Base-by-base conservation (phyloP, 2,888 invertebrate genomes). In the Clepsis dumicolana region DNA sequence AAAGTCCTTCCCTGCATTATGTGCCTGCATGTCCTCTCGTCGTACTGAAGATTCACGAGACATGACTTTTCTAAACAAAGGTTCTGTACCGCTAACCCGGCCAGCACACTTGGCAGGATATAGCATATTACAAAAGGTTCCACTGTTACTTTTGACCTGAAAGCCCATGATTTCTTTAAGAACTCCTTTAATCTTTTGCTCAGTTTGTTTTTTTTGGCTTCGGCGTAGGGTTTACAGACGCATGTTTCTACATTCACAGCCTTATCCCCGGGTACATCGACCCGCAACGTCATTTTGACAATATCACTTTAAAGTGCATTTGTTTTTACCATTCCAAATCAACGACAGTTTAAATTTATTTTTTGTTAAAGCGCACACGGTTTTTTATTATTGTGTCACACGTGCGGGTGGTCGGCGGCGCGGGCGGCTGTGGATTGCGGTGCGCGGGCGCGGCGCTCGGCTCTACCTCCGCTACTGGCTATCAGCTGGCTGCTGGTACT, bases 91-190 rank as follows among this genome's bases (percentile, higher is more conserved):
- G 95, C 95, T 52, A 95, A 84, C 32, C 96, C 95, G 0, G 97
- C 96, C 16, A 95, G 86, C 1, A 95, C 95, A 84, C 95, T 95
- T 56, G 96, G 96, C 79, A 96, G 86, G 56, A 96, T 89, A 78
- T 96, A 96, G 79, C 95, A 95, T 63, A 95, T 91, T 62, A 96
- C 89, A 75, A 96, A 95, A 5, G 96, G 96, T 83, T 96, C 96
- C 27, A 96, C 95, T n/a, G 96, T 96, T 38, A 93, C 76, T 82
- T 91, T 90, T 12, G 90, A 84, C 80, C 87, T 85, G 72, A 91
- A 82, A 29, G 84, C 82, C 92, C 93, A 93, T 72, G 88, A 79
- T 71, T 86, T 82, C 80, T 91, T 91, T 12, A 93, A 79, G 63
- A 87, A 87, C 73, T 88, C 80, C 74, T 93, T 93, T 35, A 91